Base-by-base conservation (phyloP, 2,888 invertebrate species). In the Drosophila macrospina region DNA sequence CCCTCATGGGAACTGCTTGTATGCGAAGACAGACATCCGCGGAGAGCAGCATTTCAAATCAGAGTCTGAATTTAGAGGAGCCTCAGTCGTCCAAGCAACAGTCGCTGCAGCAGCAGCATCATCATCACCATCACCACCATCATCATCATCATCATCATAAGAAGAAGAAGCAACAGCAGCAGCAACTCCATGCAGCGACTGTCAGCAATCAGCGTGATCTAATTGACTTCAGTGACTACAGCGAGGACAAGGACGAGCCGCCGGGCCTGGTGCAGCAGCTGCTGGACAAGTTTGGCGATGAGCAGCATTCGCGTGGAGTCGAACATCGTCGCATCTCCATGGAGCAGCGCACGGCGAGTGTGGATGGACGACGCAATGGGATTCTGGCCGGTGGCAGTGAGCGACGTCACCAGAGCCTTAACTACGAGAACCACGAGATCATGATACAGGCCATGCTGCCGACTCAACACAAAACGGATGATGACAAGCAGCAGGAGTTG, bases 21-120 rank as follows among this genome's bases (percentile, higher is more conserved):
- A 92, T 92, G 90, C 84, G 91, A 2, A 89, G 92, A 6, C 92
- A 92, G 73, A 91, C 92, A 1, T 92, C 92, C 0, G 92, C 91
- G 3, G 92, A 92, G 69, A 92, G 92, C 59, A 92, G 92, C 74
- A 91, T 92, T 28, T 92, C 92, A 32, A 92, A 91, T 81, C 92
- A 92, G 66, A 92, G 92, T 64, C 75, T 90, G 11, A 92, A 90
- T 59, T 73, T 91, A 50, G 92, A 92, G 52, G 92, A 92, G 39
- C 69, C 76, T 5, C 10, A 61, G 1, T 15, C 61, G 6, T 39
- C 63, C 62, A 74, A 74, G 30, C 70, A 77, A 41, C 51, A 7
- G 42, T 36, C 6, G 34, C 36, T 13, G 26, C 52, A 48, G 37
- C 57, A 59, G 8, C 48, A 51, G 15, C 62, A 55, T 8, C 52